These are phyloP conservation scores for Psettodes erumei DNA, from an alignment of 2,113 vertebrate genomes.

Conservation along the genomic window DNA sequence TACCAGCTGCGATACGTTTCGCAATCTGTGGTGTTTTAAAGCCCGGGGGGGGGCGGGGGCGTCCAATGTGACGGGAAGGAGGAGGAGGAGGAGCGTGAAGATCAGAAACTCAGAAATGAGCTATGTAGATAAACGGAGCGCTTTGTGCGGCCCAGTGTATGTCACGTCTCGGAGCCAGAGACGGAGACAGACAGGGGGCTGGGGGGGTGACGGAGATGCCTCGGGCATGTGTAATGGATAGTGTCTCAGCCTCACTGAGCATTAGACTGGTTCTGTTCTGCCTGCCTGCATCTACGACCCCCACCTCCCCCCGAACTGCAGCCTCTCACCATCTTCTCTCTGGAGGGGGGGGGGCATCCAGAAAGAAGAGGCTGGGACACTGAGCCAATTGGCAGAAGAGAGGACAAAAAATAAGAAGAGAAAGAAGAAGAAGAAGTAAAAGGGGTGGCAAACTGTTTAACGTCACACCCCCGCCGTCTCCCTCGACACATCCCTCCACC, in stretches of 20 bases:
- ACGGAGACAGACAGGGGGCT: conserved; percentile 36
- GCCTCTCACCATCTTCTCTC: conserved; percentile 21
- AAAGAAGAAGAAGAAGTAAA: background rate
- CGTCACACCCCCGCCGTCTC: conserved; percentile 23
- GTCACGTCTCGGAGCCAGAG: conserved; percentile 37
- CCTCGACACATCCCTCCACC: conserved; percentile 21
- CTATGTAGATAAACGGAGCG: conserved; percentile 27
- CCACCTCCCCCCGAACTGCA: background rate
- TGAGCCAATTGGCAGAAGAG: conserved; percentile 38
- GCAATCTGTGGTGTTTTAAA: conserved; percentile 27
- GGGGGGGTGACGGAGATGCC: conserved; percentile 56
- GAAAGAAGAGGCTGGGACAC: conserved; percentile 55
- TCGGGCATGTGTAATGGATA: conserved; percentile 68
- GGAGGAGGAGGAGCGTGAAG: conserved; percentile 24
- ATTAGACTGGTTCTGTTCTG: conserved; percentile 59
- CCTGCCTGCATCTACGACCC: conserved; percentile 19
- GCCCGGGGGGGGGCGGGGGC: conserved; percentile 3
- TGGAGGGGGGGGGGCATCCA: conserved; percentile 31
- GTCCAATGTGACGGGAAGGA: conserved; percentile 32
- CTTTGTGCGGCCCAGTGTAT: conserved; percentile 8
- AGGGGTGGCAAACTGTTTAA: conserved; percentile 28
- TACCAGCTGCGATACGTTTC: conserved; percentile 17
- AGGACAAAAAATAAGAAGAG: conserved; percentile 11
- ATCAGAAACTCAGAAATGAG: conserved; percentile 46
- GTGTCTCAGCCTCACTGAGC: conserved; percentile 59